These are phyloP conservation scores for Bradypus variegatus DNA, from an alignment of 2,797 vertebrate genomes.

Conservation along the genomic window DNA sequence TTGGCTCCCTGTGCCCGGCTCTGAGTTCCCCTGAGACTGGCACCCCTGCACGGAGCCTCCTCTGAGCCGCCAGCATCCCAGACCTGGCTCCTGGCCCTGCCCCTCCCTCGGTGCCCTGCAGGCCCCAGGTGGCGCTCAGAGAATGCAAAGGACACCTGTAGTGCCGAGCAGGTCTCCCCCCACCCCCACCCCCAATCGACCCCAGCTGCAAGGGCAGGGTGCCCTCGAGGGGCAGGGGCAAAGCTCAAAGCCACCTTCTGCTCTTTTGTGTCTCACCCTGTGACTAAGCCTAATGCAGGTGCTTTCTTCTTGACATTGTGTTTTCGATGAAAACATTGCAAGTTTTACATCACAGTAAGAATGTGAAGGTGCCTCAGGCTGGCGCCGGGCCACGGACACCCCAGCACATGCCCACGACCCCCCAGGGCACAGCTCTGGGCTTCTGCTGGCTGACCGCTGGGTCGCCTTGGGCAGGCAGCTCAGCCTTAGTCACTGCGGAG, in stretches of 20 bases:
- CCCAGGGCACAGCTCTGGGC: neutral
- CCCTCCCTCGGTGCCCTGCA: neutral
- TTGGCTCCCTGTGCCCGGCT: neutral
- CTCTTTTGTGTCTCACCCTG: neutral
- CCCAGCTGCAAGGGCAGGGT: neutral
- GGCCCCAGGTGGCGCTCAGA: neutral
- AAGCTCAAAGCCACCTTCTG: neutral
- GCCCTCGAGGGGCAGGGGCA: neutral
- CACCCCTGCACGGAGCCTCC: neutral
- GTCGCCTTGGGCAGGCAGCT: neutral
- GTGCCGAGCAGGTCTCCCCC: neutral
- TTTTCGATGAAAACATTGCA: neutral
- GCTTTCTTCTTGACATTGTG: neutral
- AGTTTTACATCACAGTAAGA: neutral
- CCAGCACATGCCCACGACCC: fast-evolving
- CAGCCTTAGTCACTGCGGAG: neutral
- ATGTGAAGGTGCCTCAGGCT: neutral
- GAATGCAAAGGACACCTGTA: neutral
- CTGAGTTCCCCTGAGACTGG: neutral
- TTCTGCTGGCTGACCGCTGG: neutral
- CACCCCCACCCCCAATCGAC: neutral
- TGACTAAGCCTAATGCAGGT: neutral
- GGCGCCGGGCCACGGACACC: neutral
- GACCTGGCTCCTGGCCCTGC: neutral
- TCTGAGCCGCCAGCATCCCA: neutral